phyloP scores from a whole-genome alignment of 2,888 invertebrate species.

The Nebria brevicollis region DNA sequence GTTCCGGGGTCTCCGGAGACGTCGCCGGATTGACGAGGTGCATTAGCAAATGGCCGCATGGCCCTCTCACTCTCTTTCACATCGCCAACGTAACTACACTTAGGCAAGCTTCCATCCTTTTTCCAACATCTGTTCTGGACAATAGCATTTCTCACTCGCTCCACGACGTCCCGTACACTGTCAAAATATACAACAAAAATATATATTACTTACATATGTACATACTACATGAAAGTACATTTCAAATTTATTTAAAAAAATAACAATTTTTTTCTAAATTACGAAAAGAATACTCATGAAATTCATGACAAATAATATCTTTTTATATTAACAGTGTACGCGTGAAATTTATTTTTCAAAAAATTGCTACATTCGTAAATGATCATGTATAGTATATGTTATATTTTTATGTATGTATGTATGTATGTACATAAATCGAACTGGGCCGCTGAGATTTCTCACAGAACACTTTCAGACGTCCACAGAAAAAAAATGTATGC shows the following conservation, averaged over 20 bases:
- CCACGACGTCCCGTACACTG: conserved; percentile 28
- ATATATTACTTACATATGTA: too few species aligned
- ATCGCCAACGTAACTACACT: conserved; percentile 31
- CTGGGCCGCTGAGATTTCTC: conserved; percentile 40
- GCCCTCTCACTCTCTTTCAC: conserved; percentile 15
- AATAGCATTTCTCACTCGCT: conserved; percentile 57
- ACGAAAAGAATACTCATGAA: background rate
- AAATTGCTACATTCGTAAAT: conserved; percentile 30
- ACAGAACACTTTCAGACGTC: conserved; percentile 39
- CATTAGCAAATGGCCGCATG: conserved; percentile 59
- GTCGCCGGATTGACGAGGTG: conserved; percentile 60
- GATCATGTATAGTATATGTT: background rate
- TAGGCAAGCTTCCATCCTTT: conserved; percentile 47
- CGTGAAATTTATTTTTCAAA: conserved; percentile 40
- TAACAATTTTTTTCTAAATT: background rate
- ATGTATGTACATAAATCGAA: conserved; percentile 25
- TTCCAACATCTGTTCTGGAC: conserved; percentile 59
- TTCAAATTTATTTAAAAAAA: background rate
- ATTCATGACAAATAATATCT: background rate
- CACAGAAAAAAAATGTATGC: conserved; percentile 36
- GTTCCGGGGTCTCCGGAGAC: conserved; percentile 49
- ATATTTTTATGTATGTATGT: background rate
- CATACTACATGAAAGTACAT: background rate
- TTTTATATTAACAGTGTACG: conserved; percentile 28
- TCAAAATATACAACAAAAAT: background rate